phyloP scores from a whole-genome alignment of 2,888 invertebrate genomes.

The Linnaemya vulpina region DNA sequence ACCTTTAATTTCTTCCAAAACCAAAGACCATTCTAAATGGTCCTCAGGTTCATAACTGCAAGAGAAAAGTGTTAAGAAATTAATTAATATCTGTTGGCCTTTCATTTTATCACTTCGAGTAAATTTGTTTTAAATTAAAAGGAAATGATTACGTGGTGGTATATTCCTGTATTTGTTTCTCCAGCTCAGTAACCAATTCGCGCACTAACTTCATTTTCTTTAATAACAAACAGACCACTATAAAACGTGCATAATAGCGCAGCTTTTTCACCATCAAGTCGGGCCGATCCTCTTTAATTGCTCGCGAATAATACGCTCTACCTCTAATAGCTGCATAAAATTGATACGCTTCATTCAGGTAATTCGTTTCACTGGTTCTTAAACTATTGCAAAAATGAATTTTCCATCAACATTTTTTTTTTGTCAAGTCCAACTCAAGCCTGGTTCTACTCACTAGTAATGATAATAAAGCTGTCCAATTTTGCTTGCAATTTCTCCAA shows the following conservation, averaged over 20 bases:
- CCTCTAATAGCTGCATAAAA: slow-evolving; percentile 98
- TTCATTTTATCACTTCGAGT: too few relatives aligned
- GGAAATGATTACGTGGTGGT: slow-evolving; percentile 87
- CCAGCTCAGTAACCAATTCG: slow-evolving; percentile 95
- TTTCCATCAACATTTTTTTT: not conserved
- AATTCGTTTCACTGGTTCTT: slow-evolving; percentile 97
- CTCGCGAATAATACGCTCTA: slow-evolving; percentile 96
- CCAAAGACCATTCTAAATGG: slow-evolving; percentile 97
- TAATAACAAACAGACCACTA: slow-evolving; percentile 96
- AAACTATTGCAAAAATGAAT: slow-evolving; percentile 86
- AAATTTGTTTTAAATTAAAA: not conserved
- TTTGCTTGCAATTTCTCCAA: slow-evolving; percentile 99
- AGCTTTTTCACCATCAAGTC: slow-evolving; percentile 99
- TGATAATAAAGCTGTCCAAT: slow-evolving; percentile 99
- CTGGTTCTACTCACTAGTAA: slow-evolving; percentile 95
- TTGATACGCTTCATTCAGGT: slow-evolving; percentile 97
- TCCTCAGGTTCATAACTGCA: slow-evolving; percentile 95
- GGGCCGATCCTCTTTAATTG: slow-evolving; percentile 95
- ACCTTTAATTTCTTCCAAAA: slow-evolving; percentile 96
- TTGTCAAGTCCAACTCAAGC: too few relatives aligned
- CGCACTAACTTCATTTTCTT: slow-evolving; percentile 96
- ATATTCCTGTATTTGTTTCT: slow-evolving; percentile 97
- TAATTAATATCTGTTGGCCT: not conserved
- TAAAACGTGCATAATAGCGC: slow-evolving; percentile 96
- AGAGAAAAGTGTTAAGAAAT: not conserved